Evolutionary conservation across 2,113 vertebrate species (phyloP).

Genomic region (Myodes glareolus): DNA sequence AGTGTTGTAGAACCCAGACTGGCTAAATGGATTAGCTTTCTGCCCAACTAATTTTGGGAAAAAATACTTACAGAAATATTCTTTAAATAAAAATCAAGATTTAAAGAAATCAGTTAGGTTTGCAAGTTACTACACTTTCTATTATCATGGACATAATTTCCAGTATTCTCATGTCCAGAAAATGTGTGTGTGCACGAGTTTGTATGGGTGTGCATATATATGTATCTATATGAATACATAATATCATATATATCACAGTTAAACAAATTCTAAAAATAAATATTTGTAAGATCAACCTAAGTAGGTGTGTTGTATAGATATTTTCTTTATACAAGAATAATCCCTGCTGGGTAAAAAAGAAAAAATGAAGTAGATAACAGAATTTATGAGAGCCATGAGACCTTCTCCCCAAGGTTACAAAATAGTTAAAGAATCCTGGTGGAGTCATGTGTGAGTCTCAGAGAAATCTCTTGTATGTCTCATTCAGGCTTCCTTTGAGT

Average conservation of each 20-base stretch:
- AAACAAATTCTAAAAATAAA: not conserved
- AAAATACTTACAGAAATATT: not conserved
- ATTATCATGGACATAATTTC: not conserved
- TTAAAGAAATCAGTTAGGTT: not conserved
- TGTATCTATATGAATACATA: not conserved
- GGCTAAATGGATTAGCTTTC: not conserved
- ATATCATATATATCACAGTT: not conserved
- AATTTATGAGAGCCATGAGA: not conserved
- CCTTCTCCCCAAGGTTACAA: not conserved
- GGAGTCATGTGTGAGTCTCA: too few species aligned
- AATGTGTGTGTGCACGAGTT: too few species aligned
- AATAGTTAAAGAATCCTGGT: not conserved
- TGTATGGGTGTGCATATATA: not conserved
- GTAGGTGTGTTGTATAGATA: not conserved
- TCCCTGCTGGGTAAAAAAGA: not conserved
- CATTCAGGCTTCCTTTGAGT: not conserved
- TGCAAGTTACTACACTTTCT: not conserved
- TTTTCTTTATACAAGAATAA: not conserved
- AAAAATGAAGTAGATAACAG: not conserved
- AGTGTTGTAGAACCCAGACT: not conserved
- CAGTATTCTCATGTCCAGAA: not conserved
- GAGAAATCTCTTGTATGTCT: not conserved
- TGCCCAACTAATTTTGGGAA: not conserved
- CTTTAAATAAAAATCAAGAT: not conserved
- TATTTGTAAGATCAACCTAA: not conserved